Conservation (phyloP, 2,888 invertebrate species). For the Eupithecia dodoneata region DNA sequence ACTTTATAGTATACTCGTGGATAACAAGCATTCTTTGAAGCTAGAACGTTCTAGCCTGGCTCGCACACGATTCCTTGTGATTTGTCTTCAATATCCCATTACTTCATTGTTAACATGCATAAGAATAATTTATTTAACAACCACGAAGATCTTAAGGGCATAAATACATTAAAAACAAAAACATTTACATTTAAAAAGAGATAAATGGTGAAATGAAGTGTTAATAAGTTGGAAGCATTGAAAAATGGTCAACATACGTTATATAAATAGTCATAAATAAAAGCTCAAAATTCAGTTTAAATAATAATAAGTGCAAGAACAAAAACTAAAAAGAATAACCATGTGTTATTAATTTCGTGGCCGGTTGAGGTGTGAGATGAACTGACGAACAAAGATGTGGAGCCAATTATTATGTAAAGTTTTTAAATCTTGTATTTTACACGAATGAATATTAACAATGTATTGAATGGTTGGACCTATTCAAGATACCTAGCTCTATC, state of each 20-base stretch:
- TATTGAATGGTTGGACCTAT: background rate
- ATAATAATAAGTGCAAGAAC: slow-evolving; percentile 83
- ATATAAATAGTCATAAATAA: slow-evolving; percentile 84
- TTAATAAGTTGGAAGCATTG: slow-evolving; percentile 83
- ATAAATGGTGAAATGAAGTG: slow-evolving; percentile 82
- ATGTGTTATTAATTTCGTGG: slow-evolving; percentile 82
- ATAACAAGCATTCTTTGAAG: background rate
- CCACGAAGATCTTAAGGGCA: slow-evolving; percentile 55
- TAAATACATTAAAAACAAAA: slow-evolving; percentile 67
- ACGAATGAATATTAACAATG: background rate
- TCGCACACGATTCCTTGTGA: slow-evolving; percentile 33
- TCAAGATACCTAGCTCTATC: background rate
- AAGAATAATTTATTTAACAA: slow-evolving; percentile 58
- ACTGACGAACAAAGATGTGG: slow-evolving; percentile 57
- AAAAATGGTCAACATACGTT: slow-evolving; percentile 84
- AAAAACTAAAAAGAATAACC: slow-evolving; percentile 78
- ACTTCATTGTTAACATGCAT: slow-evolving; percentile 59
- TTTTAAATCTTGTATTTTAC: background rate
- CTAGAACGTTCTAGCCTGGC: background rate
- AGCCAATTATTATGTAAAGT: slow-evolving; percentile 45
- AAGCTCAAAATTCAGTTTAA: slow-evolving; percentile 81
- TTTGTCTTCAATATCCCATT: slow-evolving; percentile 55
- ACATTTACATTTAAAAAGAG: slow-evolving; percentile 67
- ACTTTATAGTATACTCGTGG: no score
- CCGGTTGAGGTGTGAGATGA: slow-evolving; percentile 80